phyloP scores from a whole-genome alignment of 1,140 invertebrate genomes.

The Charaxes varanes region DNA sequence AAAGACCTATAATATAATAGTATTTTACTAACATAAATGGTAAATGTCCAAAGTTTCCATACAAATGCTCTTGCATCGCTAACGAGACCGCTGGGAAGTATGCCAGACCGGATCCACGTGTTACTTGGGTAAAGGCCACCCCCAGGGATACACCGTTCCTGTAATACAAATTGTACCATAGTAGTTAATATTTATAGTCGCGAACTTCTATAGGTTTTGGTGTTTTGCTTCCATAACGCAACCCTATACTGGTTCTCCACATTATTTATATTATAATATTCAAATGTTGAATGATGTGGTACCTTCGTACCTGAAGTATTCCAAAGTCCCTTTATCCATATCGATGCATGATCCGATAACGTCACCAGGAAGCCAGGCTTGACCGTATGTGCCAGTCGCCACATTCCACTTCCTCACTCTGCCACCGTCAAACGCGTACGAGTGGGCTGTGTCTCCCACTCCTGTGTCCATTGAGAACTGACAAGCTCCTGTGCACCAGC shows the following conservation, averaged over 20 bases:
- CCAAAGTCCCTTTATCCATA: constrained; percentile 79
- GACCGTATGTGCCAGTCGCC: constrained; percentile 84
- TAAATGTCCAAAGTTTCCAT: constrained; percentile 85
- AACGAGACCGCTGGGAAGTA: constrained; percentile 88
- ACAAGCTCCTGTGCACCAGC: constrained; percentile 85
- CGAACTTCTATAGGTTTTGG: too few relatives aligned
- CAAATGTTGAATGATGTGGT: too few relatives aligned
- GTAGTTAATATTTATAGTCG: background rate
- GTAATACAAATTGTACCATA: constrained; percentile 1
- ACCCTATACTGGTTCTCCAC: too few relatives aligned
- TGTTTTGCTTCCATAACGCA: too few relatives aligned
- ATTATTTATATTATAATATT: too few relatives aligned
- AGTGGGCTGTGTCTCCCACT: constrained; percentile 86
- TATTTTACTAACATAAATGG: constrained; percentile 53
- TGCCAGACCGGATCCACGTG: constrained; percentile 81
- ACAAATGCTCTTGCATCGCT: constrained; percentile 83
- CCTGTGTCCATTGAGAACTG: constrained; percentile 87
- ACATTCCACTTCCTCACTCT: constrained; percentile 89
- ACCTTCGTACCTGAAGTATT: constrained; percentile 78
- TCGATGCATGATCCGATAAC: constrained; percentile 88
- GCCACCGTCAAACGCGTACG: constrained; percentile 89
- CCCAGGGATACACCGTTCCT: constrained; percentile 86
- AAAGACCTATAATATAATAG: background rate
- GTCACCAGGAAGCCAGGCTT: constrained; percentile 87
- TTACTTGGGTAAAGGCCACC: constrained; percentile 82